Percentiles rank a stretch among this genome's conserved stretches.
Conservation (phyloP, 2,797 vertebrate genomes). For the Oreochromis grahami region DNA sequence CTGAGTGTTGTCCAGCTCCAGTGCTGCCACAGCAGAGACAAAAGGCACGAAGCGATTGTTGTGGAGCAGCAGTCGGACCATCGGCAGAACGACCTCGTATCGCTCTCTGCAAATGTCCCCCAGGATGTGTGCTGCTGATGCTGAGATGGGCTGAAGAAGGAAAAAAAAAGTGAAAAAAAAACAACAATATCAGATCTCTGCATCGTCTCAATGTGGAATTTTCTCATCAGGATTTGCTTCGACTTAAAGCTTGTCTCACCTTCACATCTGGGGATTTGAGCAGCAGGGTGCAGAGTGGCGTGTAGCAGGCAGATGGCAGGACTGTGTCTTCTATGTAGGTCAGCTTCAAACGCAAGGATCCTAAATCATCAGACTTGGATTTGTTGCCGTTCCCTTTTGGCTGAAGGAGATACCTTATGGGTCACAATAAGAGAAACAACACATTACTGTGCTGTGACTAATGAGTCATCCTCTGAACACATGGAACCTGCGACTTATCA, state of each 20-base stretch:
- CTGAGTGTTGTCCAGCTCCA: slow-evolving; percentile 97
- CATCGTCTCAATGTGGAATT: neutral
- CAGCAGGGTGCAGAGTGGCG: slow-evolving; percentile 87
- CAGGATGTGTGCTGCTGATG: slow-evolving; percentile 93
- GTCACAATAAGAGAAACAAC: neutral
- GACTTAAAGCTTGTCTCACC: slow-evolving; percentile 68
- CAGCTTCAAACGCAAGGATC: slow-evolving; percentile 91
- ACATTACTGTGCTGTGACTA: neutral
- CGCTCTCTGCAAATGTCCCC: slow-evolving; percentile 93
- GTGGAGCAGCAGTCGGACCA: slow-evolving; percentile 91
- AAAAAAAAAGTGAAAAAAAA: neutral
- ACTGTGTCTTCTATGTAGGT: slow-evolving; percentile 96
- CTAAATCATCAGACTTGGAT: slow-evolving; percentile 91
- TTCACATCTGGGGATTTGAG: slow-evolving; percentile 93
- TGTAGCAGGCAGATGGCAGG: slow-evolving; percentile 89
- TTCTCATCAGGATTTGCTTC: neutral
- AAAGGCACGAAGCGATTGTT: slow-evolving; percentile 94
- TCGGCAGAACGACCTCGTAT: slow-evolving; percentile 88
- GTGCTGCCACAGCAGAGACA: slow-evolving; percentile 86
- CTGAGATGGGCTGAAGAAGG: slow-evolving; percentile 86
- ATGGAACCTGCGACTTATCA: neutral
- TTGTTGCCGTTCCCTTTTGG: slow-evolving; percentile 95
- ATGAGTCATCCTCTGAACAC: neutral
- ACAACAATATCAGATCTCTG: neutral
- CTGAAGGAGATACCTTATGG: slow-evolving; percentile 90